Base-by-base conservation (phyloP, 2,797 vertebrate species). In the Neolamprologus multifasciatus region DNA sequence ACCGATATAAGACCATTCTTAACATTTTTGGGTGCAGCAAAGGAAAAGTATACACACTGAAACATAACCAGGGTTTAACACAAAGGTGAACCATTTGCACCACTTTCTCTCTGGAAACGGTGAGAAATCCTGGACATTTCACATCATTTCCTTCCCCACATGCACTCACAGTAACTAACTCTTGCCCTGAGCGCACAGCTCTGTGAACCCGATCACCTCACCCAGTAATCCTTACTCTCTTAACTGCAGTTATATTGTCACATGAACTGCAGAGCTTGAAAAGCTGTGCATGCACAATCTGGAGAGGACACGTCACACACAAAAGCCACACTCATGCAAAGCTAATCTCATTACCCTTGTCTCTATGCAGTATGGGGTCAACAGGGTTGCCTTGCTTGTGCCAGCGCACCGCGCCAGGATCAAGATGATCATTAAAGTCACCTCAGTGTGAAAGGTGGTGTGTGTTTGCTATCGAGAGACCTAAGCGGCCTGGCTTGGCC, bases 301-400 rank as follows among this genome's bases (percentile, higher is more conserved):
- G 85, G 84, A 89, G 93, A 89, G 90, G 92, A 92, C 92, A 91
- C 93, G 89, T 95, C 94, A 96, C 92, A 86, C 92, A 91, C 86
- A 84, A 80, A 91, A 76, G 89, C 92, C 93, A 95, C 92, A 91
- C 94, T 92, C 92, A 84, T 84, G 89, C 88, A 81, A 74, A 5
- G 88, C 82, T 96, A 95, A 96, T 96, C 94, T 94, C 89, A 95
- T 96, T 95, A 96, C 89, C 90, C 92, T 87, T 95, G 93, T 96
- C 93, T 95, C 91, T 45, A 81, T 88, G 93, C 89, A 83, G 92
- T 14, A 78, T n/a, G 88, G 89, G 95, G 94, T 95, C 95, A 95
- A 55, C 77, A 50, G 89, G 94, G 91, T 95, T 82, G 88, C 51
- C 77, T 55, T 67, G 88, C 88, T 84, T 86, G 78, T 69, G 80